Evolutionary conservation across 1,140 invertebrate species (phyloP).

Genomic region (Lerema accius): DNA sequence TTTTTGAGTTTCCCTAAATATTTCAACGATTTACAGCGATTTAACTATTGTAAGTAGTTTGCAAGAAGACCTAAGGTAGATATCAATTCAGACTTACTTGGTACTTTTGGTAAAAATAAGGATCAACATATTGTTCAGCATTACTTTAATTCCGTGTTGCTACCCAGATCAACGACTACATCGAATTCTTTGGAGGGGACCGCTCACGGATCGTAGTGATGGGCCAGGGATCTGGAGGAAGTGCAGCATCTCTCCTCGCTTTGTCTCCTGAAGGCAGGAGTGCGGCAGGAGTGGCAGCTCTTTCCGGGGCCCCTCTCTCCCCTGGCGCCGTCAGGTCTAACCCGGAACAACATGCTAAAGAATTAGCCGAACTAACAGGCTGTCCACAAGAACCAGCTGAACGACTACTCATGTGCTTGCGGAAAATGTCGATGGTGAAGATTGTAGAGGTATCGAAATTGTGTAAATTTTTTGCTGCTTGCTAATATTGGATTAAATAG

Average conservation of each 20-base stretch:
- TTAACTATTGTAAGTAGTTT: no score
- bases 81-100: no score
- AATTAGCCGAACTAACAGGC: conserved; percentile 81
- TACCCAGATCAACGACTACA: conserved; percentile 85
- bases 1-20: no score
- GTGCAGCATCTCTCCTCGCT: conserved; percentile 84
- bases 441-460: conserved; percentile 54
- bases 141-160: no score
- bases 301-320: conserved; percentile 87
- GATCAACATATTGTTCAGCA: no score
- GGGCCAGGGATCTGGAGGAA: conserved; percentile 88
- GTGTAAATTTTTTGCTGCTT: no score
- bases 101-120: no score
- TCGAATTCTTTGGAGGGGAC: conserved; percentile 89
- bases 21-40: no score
- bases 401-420: conserved; percentile 84
- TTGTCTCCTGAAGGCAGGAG: conserved; percentile 76
- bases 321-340: conserved; percentile 85
- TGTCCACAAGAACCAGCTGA: conserved; percentile 82
- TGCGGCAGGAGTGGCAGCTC: conserved; percentile 85
- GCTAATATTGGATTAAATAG: no score
- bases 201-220: conserved; percentile 85
- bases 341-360: conserved; percentile 77
- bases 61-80: no score
- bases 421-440: conserved; percentile 67